Evolutionary conservation across 1,140 invertebrate genomes (phyloP), one percentile per base, ranked within the genome.

Genomic region (Heterodera schachtii): DNA sequence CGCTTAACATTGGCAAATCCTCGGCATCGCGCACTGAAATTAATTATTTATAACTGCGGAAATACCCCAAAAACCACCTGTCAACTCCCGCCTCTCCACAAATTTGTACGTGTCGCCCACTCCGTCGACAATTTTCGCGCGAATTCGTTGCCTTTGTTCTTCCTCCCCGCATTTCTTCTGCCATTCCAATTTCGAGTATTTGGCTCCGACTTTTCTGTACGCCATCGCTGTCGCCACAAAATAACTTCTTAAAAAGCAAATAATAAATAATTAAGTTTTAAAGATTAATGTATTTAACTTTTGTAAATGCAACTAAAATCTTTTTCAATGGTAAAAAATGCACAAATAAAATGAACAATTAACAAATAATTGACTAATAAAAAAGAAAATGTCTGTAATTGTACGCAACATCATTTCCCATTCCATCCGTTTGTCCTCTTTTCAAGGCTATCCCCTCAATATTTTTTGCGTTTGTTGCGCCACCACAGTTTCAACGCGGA

Each of bases 401-500:
- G 31, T 31, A 31, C 31, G 31, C 31, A 31, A 31, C 31, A 31
- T 31, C 31, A 31, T 31, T 31, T 31, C 31, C 31, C 31, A 31
- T 31, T 31, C 31, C 31, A 31, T 31, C 31, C 31, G 31, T 31
- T 31, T 31, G 31, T 31, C 31, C 31, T 31, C 31, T 31, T 31
- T 31, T 31, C 31, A 31, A 31, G 31, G 31, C 31, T 31, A 31
- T 31, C 31, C 1, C 31, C 31, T 70, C 80, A 83, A 76, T 75
- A 83, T 44, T 21, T 76, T 78, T 74, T 81, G 73, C 84, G 64
- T 57, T 19, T 75, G 70, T 83, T 71, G n/a, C 86, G 75, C 79
- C 83, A 86, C 74, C 83, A 86, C n/a, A 86, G 64, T 47, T 49
- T 81, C 78, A 73, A 87, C 5, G 85, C 67, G 44, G 76, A 44